Percentiles rank a stretch among this genome's conserved stretches.
phyloP scores from a whole-genome alignment of 2,113 vertebrate species.

The Pelvicachromis taeniatus region DNA sequence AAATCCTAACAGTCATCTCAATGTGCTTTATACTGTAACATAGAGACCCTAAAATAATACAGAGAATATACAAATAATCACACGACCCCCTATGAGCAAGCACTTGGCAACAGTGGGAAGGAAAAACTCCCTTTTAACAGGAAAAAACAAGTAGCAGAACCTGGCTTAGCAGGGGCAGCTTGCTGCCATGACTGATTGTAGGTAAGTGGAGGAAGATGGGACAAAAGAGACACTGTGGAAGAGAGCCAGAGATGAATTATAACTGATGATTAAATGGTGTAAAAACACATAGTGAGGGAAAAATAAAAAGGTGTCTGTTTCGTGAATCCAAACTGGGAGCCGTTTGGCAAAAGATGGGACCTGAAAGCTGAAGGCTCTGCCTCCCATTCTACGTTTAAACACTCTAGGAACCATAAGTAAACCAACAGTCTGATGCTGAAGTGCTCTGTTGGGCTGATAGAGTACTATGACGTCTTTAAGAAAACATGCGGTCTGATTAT shows the following conservation, averaged over 20 bases:
- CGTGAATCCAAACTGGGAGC: neutral
- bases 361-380: fast-evolving
- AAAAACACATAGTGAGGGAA: neutral
- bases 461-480: neutral
- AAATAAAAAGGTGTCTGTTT: neutral
- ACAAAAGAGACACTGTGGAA: too few species aligned
- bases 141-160: neutral
- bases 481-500: neutral
- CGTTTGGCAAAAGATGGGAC: fast-evolving
- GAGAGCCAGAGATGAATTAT: neutral
- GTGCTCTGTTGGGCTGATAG: neutral
- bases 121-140: neutral
- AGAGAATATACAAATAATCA: neutral
- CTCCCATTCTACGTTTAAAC: neutral
- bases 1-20: neutral
- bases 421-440: neutral
- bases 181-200: too few species aligned
- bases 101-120: neutral
- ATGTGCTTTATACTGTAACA: neutral
- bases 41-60: neutral
- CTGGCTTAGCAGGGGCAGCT: neutral
- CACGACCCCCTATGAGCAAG: neutral
- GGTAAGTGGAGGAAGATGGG: too few species aligned
- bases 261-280: neutral
- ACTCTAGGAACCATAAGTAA: neutral